A percentile compares a stretch with the other conserved stretches of the same genome.
Evolutionary conservation across 2,113 vertebrate genomes (phyloP).

Genomic region (Crotalus tigris): DNA sequence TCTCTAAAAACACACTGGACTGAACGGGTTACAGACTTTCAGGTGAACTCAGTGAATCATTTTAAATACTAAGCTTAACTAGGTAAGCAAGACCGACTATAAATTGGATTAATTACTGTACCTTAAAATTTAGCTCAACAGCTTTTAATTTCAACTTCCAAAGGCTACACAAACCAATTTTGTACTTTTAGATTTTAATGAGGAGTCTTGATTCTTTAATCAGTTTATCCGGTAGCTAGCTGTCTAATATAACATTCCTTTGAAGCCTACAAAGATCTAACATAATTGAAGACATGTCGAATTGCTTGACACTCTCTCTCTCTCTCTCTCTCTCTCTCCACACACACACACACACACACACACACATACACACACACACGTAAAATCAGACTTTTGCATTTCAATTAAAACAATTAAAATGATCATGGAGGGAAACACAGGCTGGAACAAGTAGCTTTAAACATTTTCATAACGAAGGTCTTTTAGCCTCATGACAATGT

Average conservation of each 20-base stretch:
- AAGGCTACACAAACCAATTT: constrained; percentile 83
- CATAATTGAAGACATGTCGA: constrained; percentile 87
- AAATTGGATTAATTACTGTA: constrained; percentile 82
- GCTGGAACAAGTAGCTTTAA: constrained; percentile 76
- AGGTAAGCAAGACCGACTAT: constrained; percentile 75
- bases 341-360: constrained; percentile 77
- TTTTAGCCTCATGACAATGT: constrained; percentile 26
- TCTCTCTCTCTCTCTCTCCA: too few species aligned
- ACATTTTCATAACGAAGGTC: constrained; percentile 37
- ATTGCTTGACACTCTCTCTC: constrained; percentile 72
- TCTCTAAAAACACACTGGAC: background rate
- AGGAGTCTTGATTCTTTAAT: constrained; percentile 85
- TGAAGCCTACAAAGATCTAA: constrained; percentile 83
- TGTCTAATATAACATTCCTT: constrained; percentile 81
- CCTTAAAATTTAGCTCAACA: constrained; percentile 77
- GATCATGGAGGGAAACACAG: constrained; percentile 76
- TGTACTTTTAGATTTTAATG: constrained; percentile 85
- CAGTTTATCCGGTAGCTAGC: constrained; percentile 75
- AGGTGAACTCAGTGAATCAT: constrained; percentile 69
- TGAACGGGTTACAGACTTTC: constrained; percentile 61
- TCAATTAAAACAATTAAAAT: constrained; percentile 87
- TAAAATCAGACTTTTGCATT: constrained; percentile 83
- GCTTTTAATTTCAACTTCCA: constrained; percentile 82
- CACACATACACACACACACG: constrained; percentile 68
- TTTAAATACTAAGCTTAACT: constrained; percentile 74